Evolutionary conservation across 2,797 vertebrate species (phyloP).

Genomic region (Chaetodon trifasciatus): DNA sequence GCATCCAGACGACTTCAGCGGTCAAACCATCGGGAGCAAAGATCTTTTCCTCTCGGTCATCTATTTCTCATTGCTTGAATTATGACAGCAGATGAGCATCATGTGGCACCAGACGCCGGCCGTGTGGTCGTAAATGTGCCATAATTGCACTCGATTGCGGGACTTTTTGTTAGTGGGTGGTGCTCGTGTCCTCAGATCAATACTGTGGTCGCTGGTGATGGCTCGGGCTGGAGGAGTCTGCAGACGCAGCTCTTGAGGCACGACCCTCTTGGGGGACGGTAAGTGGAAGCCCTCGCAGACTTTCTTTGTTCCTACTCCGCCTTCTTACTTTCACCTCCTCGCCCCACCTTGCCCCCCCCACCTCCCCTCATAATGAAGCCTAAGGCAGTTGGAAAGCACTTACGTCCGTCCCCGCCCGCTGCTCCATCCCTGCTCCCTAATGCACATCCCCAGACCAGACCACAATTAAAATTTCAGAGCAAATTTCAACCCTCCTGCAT

Average conservation of each 20-base stretch:
- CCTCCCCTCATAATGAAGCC: constrained; percentile 67
- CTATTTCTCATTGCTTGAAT: constrained; percentile 59
- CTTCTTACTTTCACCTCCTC: constrained; percentile 24
- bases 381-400: constrained; percentile 76
- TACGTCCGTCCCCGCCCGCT: constrained; percentile 64
- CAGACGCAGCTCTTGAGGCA: constrained; percentile 14
- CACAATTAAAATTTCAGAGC: constrained; percentile 87
- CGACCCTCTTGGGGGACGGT: constrained; percentile 45
- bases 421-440: constrained; percentile 70
- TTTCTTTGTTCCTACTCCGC: constrained; percentile 42
- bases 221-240: constrained; percentile 16
- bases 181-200: constrained; percentile 48
- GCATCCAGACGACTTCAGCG: not conserved
- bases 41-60: constrained; percentile 32
- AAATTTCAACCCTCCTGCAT: constrained; percentile 81
- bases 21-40: constrained; percentile 14
- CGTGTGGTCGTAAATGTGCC: constrained; percentile 68
- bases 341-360: not conserved
- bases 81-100: constrained; percentile 51
- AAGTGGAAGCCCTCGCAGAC: constrained; percentile 47
- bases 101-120: constrained; percentile 29
- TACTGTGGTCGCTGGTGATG: constrained; percentile 46
- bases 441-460: constrained; percentile 80
- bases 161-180: constrained; percentile 61
- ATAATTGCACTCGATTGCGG: constrained; percentile 73